phyloP scores from a whole-genome alignment of 2,113 vertebrate species.

The Amphiprion percula region DNA sequence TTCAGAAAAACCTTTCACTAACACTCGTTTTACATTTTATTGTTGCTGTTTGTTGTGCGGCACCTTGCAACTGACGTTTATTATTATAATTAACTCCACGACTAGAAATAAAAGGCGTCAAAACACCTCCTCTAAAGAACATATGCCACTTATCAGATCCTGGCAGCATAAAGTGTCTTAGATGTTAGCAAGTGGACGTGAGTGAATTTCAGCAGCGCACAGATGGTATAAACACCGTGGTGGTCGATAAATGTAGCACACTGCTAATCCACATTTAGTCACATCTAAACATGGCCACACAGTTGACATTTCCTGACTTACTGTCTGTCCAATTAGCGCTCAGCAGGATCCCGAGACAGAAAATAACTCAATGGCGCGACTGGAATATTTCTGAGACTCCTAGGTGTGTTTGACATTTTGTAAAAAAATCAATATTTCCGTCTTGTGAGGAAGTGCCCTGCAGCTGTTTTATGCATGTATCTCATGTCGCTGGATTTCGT shows the following conservation, averaged over 20 bases:
- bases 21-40: too few species aligned
- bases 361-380: neutral
- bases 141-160: too few species aligned
- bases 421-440: constrained; percentile 28
- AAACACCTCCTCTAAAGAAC: too few species aligned
- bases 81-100: too few species aligned
- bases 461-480: constrained; percentile 31
- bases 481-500: neutral
- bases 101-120: too few species aligned
- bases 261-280: neutral
- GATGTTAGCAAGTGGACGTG: neutral
- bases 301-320: constrained; percentile 15
- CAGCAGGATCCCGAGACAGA: neutral
- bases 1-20: too few species aligned
- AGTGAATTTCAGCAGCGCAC: neutral
- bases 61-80: too few species aligned
- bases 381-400: neutral
- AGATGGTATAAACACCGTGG: neutral
- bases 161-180: neutral
- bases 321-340: constrained; percentile 19
- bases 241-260: neutral
- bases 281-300: neutral
- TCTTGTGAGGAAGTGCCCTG: neutral
- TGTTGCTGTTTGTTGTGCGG: too few species aligned
- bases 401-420: constrained; percentile 20